phyloP scores from a whole-genome alignment of 1,140 invertebrate species.

The Drepana arcuata region DNA sequence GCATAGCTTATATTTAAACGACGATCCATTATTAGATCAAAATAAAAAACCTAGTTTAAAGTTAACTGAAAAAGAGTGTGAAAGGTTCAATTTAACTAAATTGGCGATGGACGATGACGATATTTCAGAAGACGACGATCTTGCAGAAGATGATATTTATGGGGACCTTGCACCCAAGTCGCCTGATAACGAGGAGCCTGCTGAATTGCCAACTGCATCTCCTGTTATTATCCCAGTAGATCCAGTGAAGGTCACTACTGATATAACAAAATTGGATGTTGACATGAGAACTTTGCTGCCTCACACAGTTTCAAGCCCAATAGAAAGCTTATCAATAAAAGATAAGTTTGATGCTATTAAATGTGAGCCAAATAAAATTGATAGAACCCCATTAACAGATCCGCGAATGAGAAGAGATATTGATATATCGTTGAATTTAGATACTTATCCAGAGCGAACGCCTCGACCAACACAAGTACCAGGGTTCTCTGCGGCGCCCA shows the following conservation, averaged over 20 bases:
- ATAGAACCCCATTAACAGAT: slow-evolving; percentile 16
- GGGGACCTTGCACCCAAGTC: slow-evolving; percentile 51
- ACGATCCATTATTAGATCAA: slow-evolving; percentile 12
- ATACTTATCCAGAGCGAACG: slow-evolving; percentile 18
- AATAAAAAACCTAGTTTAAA: slow-evolving; percentile 54
- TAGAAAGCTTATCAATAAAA: no score
- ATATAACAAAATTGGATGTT: slow-evolving; percentile 32
- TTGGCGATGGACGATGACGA: slow-evolving; percentile 29
- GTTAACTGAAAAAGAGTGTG: slow-evolving; percentile 69
- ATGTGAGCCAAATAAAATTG: neutral
- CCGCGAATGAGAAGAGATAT: slow-evolving; percentile 32
- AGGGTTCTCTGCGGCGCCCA: neutral
- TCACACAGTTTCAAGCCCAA: no score
- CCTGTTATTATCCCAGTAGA: slow-evolving; percentile 57
- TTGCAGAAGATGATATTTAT: slow-evolving; percentile 30
- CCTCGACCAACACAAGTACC: slow-evolving; percentile 1
- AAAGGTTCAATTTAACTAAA: slow-evolving; percentile 73
- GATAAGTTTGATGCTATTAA: no score
- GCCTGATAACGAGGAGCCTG: slow-evolving; percentile 46
- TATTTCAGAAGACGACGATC: slow-evolving; percentile 3
- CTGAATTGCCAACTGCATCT: slow-evolving; percentile 25
- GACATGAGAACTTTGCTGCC: slow-evolving; percentile 49
- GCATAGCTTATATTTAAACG: neutral
- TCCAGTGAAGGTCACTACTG: slow-evolving; percentile 30
- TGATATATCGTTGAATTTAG: slow-evolving; percentile 6